phyloP scores from a whole-genome alignment of 2,888 invertebrate species.

The Hypolimnas misippus region DNA sequence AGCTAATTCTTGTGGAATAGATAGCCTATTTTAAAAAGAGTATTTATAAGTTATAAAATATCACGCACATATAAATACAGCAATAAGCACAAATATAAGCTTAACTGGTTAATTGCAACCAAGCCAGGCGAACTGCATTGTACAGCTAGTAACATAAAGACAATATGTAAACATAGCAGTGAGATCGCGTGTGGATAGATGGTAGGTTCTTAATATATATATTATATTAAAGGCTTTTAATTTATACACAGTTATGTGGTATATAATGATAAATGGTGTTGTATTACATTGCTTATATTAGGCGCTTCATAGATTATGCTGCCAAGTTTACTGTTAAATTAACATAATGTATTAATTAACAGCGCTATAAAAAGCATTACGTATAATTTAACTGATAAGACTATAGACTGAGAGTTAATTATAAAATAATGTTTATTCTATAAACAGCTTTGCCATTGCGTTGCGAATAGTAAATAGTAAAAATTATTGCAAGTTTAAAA shows the following conservation, averaged over 20 bases:
- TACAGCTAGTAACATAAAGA: too few species aligned
- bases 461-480: not conserved
- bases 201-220: too few species aligned
- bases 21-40: too few species aligned
- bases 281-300: conserved; percentile 15
- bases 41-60: too few species aligned
- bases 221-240: not conserved
- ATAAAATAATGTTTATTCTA: conserved; percentile 1
- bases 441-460: not conserved
- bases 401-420: conserved; percentile 6
- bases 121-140: too few species aligned
- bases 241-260: not conserved
- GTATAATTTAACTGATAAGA: conserved; percentile 31
- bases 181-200: too few species aligned
- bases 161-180: too few species aligned
- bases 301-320: conserved; percentile 16
- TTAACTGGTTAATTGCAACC: too few species aligned
- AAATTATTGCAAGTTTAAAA: not conserved
- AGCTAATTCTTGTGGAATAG: too few species aligned
- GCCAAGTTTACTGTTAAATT: conserved; percentile 27
- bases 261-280: not conserved
- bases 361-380: conserved; percentile 32
- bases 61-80: too few species aligned
- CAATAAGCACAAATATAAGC: too few species aligned
- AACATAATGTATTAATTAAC: conserved; percentile 34